phyloP scores from a whole-genome alignment of 2,797 vertebrate genomes.

The Alca torda region DNA sequence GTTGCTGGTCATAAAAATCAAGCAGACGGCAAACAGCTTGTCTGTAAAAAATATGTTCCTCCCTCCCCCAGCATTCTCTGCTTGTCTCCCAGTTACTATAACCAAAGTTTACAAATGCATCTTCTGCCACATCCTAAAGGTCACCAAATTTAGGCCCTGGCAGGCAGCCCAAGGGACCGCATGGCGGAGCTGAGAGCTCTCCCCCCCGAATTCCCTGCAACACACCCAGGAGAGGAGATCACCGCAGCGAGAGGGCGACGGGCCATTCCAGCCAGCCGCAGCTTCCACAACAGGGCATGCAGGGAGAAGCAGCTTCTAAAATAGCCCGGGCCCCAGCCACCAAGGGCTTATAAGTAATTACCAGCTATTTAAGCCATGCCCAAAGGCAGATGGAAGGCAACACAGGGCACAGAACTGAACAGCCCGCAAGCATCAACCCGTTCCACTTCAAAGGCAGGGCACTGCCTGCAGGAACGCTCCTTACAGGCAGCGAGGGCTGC shows the following conservation, averaged over 20 bases:
- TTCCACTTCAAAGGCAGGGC: not conserved
- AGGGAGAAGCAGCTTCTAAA: conserved; percentile 49
- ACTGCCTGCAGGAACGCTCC: not conserved
- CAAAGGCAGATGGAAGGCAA: conserved; percentile 24
- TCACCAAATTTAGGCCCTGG: conserved; percentile 56
- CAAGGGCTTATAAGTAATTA: conserved; percentile 43
- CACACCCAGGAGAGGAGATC: conserved; percentile 45
- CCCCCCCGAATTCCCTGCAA: not conserved
- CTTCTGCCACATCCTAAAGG: conserved; percentile 54
- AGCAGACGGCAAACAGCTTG: not conserved
- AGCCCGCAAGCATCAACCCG: not conserved
- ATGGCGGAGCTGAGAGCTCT: conserved; percentile 45
- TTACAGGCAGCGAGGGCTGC: not conserved
- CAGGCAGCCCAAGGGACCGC: not conserved
- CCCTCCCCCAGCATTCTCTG: conserved; percentile 16
- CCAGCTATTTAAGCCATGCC: not conserved
- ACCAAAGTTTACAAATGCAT: conserved; percentile 50
- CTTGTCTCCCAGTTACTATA: conserved; percentile 31
- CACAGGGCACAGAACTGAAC: not conserved
- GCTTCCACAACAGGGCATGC: conserved; percentile 62
- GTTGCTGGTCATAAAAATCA: conserved; percentile 2
- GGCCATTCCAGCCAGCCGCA: conserved; percentile 14
- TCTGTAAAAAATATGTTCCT: not conserved
- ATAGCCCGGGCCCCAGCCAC: not conserved
- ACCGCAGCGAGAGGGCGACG: not conserved